A percentile compares a stretch with the other conserved stretches of the same genome.
phyloP scores from a whole-genome alignment of 2,888 invertebrate species.

The Enchytraeus crypticus region DNA sequence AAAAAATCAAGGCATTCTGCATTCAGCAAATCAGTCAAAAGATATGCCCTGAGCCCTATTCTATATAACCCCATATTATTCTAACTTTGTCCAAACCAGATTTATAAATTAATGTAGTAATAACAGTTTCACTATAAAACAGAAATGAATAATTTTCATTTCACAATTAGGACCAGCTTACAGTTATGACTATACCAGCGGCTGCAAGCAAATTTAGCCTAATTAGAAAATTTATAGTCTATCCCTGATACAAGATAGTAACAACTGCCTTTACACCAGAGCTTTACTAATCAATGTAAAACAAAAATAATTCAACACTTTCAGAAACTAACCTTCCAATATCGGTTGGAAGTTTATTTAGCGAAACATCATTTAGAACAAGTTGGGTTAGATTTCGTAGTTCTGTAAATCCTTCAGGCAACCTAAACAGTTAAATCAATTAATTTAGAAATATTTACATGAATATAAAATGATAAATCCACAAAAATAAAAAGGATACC shows the following conservation, averaged over 20 bases:
- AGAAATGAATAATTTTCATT: no score
- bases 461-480: not conserved
- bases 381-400: constrained; percentile 84
- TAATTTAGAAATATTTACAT: not conserved
- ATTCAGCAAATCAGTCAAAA: no score
- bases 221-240: not conserved
- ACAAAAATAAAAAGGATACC: not conserved
- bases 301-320: not conserved
- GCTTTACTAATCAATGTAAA: not conserved
- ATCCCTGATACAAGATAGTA: not conserved
- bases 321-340: constrained; percentile 70
- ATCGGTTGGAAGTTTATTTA: constrained; percentile 85
- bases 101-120: no score
- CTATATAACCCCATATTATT: no score
- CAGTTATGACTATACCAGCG: no score
- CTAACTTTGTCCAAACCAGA: no score
- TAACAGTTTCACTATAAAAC: no score
- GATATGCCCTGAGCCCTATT: no score
- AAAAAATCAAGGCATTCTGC: no score
- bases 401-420: constrained; percentile 91
- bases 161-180: no score
- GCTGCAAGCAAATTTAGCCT: no score
- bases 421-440: constrained; percentile 50
- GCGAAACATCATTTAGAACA: constrained; percentile 93
- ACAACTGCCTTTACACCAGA: not conserved